Conservation (phyloP, 2,888 invertebrate genomes). For the Dynastes maya region DNA sequence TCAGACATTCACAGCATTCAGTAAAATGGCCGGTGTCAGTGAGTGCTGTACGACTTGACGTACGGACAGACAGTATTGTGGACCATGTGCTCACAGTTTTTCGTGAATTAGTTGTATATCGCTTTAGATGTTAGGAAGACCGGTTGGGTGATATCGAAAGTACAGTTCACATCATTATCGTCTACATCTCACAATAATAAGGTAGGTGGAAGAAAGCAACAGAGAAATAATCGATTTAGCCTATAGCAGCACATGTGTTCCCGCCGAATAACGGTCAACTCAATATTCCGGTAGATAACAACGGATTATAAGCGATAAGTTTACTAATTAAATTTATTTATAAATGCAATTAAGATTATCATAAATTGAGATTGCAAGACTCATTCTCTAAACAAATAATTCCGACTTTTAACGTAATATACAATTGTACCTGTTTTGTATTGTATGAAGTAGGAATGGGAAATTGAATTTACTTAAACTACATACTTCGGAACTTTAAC, state of each 20-base stretch:
- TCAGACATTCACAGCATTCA: not conserved
- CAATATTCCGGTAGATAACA: not conserved
- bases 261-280: not conserved
- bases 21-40: constrained; percentile 36
- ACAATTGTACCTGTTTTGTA: not conserved
- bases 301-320: not conserved
- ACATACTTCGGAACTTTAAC: not conserved
- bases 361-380: not conserved
- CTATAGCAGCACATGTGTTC: not conserved
- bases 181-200: not conserved
- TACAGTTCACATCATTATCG: constrained; percentile 43
- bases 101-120: constrained; percentile 20
- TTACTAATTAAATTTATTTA: not conserved
- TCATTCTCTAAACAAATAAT: not conserved
- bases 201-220: constrained; percentile 15
- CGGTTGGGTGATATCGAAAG: constrained; percentile 26
- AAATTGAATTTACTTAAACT: not conserved
- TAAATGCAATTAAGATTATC: not conserved
- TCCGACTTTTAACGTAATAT: not conserved
- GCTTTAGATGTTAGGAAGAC: constrained; percentile 10
- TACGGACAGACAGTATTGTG: not conserved
- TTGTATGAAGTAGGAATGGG: not conserved
- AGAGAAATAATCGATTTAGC: constrained; percentile 39
- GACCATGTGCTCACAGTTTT: constrained; percentile 34
- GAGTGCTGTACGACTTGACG: not conserved